Base-by-base conservation (phyloP, 2,113 vertebrate species). In the Notothenia coriiceps region DNA sequence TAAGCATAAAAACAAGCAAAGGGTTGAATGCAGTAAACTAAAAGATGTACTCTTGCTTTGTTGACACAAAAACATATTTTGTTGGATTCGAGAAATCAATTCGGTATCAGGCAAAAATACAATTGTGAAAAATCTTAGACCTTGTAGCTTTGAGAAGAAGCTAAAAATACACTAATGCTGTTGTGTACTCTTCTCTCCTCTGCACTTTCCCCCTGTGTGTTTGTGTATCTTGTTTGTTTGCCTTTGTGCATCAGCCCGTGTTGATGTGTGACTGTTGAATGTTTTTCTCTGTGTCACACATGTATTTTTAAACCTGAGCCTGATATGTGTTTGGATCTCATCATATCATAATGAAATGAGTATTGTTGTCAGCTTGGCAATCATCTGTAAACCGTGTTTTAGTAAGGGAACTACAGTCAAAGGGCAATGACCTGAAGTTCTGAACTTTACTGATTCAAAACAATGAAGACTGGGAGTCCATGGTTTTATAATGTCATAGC, bases 111-210 rank as follows among this genome's bases (percentile, higher is more conserved):
- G 29, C 20, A 40, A 25, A 63, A 73, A 75, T 51, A 33, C 18
- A 61, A 44, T 17, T 40, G 25, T 54, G 55, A 63, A n/a, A 11
- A 70, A 65, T 74, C 54, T 20, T 33, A 51, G 7, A 56, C 11
- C 14, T 20, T 57, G 1, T 1, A 54, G 46, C 20, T 33, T 50
- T 22, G 33, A 76, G 44, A 56, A 59, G 55, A 76, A 60, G 67
- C 74, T 86, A 88, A 88, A 88, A 89, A 88, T 87, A 85, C 51
- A 46, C 49, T 13, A 7, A 20, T 68, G 15, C 54, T 80, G 75
- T 55, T 69, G n/a, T 77, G 52, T 62, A 25, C 46, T 82, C 40
- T 20, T 57, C 70, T 54, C 47, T 57, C 22, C 52, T 64, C 47
- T 9, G 25, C 15, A 3, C 35, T 14, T 56, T 3, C 70, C 54